Base-by-base conservation (phyloP, 2,113 vertebrate species). In the Acanthochromis polyacanthus region DNA sequence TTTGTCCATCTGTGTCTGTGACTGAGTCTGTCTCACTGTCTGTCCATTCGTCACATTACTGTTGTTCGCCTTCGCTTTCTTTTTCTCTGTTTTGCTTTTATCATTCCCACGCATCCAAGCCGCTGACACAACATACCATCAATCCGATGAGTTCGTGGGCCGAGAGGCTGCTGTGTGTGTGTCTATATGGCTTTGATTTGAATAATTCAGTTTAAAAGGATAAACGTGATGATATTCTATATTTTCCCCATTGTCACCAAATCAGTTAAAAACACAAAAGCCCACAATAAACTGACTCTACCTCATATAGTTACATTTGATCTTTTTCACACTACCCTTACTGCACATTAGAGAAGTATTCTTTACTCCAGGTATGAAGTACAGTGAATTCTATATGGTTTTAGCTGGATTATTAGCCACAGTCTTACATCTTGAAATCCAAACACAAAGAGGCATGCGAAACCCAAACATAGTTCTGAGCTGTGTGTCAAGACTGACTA, bases 71-170 rank as follows among this genome's bases (percentile, higher is more conserved):
- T 17, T 25, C 20, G 38, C 4, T 56, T n/a, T 58, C 62, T 51
- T 5, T 60, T 17, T 23, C 12, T 45, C 12, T 63, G 45, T 75
- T 59, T 71, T 56, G 28, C 50, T 62, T 57, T 36, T 66, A 14
- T 65, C 50, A 5, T 84, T 74, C 80, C 65, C 53, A 79, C 38
- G 36, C 84, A 59, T 58, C 63, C 58, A 17, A 51, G 50, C 53
- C 60, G 74, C 87, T 83, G 60, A 83, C 58, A 73, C 86, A 87
- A 80, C 57, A 80, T 81, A 81, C 81, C 56, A 45, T 23, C 70
- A 66, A 75, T 71, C 77, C 73, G 50, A 52, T 67, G 64, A 65
- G 70, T 32, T 30, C n/a, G 15, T 71, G 73, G 76, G 57, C 57
- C 19, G 45, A 43, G 71, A 60, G 61, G 63, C 62, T 73, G 65